Percentiles rank a stretch among this genome's conserved stretches.
Evolutionary conservation across 2,888 invertebrate genomes (phyloP).

Genomic region (Junonia oenone): DNA sequence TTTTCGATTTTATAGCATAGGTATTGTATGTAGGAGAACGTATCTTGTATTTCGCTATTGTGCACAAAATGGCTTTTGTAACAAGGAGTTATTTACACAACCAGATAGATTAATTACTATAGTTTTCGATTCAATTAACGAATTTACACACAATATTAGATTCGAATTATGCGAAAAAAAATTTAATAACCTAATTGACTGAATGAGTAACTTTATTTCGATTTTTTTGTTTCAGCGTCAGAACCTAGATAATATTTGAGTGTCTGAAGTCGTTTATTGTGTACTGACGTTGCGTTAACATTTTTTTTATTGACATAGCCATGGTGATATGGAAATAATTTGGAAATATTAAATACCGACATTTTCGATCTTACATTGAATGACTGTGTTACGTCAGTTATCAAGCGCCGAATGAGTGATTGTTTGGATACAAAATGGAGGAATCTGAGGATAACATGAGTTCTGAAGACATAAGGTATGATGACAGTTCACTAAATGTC

Average conservation of each 20-base stretch:
- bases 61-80: slow-evolving; percentile 45
- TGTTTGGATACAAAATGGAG: slow-evolving; percentile 48
- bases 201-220: slow-evolving; percentile 67
- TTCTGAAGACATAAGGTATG: slow-evolving; percentile 44
- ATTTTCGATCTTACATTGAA: slow-evolving; percentile 34
- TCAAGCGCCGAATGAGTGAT: slow-evolving; percentile 30
- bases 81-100: slow-evolving; percentile 4
- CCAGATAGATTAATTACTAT: slow-evolving; percentile 19
- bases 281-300: slow-evolving; percentile 35
- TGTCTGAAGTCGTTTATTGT: slow-evolving; percentile 38
- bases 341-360: slow-evolving; percentile 31
- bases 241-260: slow-evolving; percentile 38
- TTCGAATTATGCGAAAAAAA: slow-evolving; percentile 42
- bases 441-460: slow-evolving; percentile 58
- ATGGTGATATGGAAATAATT: slow-evolving; percentile 31
- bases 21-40: slow-evolving; percentile 39
- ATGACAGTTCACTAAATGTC: slow-evolving; percentile 35
- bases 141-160: slow-evolving; percentile 20
- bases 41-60: slow-evolving; percentile 44
- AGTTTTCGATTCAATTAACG: slow-evolving; percentile 49
- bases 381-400: slow-evolving; percentile 43
- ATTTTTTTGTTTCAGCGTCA: slow-evolving; percentile 70
- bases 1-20: slow-evolving; percentile 51
- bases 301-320: slow-evolving; percentile 34
- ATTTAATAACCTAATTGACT: slow-evolving; percentile 60